These are phyloP conservation scores for Brachionus calyciflorus DNA, from an alignment of 1,140 invertebrate species.

Conservation along the genomic window DNA sequence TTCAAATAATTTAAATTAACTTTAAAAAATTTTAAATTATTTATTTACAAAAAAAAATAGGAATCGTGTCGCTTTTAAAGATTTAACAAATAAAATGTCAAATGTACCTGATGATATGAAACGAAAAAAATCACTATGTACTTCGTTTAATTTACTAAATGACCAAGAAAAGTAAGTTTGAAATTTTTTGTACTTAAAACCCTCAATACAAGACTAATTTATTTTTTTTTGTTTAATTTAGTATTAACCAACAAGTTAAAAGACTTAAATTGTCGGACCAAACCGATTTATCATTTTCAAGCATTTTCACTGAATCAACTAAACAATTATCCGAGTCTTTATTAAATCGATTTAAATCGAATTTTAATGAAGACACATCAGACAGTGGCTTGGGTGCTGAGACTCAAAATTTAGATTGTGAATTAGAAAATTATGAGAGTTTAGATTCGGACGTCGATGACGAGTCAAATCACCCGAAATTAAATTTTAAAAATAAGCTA, in stretches of 20 bases:
- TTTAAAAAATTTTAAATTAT: neutral
- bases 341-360: neutral
- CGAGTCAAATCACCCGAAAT: neutral
- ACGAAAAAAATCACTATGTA: neutral
- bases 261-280: neutral
- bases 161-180: constrained; percentile 16
- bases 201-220: neutral
- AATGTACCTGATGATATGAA: neutral
- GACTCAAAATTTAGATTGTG: neutral
- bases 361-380: constrained; percentile 25
- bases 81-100: neutral
- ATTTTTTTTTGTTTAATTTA: neutral
- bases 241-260: constrained; percentile 17
- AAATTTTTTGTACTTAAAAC: neutral
- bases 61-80: constrained; percentile 35
- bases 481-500: constrained; percentile 3
- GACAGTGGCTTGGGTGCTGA: constrained; percentile 2
- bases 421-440: neutral
- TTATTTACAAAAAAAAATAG: neutral
- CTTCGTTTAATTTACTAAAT: neutral
- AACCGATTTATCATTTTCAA: neutral
- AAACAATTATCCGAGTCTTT: neutral
- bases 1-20: neutral
- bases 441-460: constrained; percentile 8
- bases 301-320: neutral